Conservation (phyloP, 2,888 invertebrate genomes). For the Rhagonycha fulva region DNA sequence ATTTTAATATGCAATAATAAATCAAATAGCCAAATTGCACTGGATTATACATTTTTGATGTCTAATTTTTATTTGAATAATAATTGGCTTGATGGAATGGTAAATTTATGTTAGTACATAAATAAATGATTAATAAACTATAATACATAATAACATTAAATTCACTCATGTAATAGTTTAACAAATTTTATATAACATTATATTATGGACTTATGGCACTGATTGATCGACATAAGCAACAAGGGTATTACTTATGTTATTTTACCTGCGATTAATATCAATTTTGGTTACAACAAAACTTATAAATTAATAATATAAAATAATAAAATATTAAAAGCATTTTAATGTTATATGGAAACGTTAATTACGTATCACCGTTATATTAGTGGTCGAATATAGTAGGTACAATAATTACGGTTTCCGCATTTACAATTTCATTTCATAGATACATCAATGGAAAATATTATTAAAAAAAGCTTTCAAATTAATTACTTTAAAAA, state of each 20-base stretch:
- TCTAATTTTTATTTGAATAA: neutral
- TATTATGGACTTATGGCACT: neutral
- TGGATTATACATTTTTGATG: neutral
- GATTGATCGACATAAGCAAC: neutral
- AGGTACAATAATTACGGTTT: neutral
- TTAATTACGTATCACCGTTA: neutral
- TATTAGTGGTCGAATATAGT: neutral
- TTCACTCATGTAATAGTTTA: neutral
- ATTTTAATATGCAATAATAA: neutral
- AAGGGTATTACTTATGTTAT: neutral
- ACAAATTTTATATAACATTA: neutral
- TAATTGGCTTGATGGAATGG: neutral
- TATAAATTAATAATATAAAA: neutral
- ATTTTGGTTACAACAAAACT: neutral
- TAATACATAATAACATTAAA: neutral
- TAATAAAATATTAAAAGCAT: neutral
- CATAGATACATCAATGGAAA: neutral
- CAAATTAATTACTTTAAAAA: neutral
- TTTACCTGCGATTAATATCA: neutral
- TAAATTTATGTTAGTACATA: neutral
- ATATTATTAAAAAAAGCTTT: neutral
- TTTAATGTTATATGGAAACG: neutral
- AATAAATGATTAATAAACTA: neutral
- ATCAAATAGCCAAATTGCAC: neutral
- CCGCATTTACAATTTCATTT: neutral